Percentiles rank a stretch among this genome's conserved stretches.
Conservation (phyloP, 2,113 vertebrate genomes). For the Gobius niger region DNA sequence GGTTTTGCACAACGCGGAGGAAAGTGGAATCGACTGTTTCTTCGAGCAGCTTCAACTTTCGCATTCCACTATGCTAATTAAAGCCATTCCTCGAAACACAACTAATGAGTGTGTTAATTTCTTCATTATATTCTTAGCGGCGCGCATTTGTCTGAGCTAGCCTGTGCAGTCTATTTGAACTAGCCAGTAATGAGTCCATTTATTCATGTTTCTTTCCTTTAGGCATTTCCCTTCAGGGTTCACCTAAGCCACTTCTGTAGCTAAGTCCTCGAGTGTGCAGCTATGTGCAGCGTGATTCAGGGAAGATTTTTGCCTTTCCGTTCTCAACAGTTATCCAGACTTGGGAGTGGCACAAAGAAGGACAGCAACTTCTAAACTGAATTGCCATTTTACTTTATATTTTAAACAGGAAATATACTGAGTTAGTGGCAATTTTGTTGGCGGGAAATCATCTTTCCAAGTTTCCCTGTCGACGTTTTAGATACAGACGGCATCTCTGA, state of each 20-base stretch:
- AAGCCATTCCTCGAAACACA: constrained; percentile 4
- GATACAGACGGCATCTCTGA: no score
- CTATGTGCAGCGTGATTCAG: not conserved
- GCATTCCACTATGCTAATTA: not conserved
- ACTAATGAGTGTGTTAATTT: constrained; percentile 10
- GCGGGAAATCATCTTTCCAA: no score
- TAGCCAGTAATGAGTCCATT: constrained; percentile 3
- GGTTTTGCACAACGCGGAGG: not conserved
- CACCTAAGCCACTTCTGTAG: not conserved
- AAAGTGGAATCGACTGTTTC: constrained; percentile 1
- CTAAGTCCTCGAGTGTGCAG: not conserved
- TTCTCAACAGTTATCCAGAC: not conserved
- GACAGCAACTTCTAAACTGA: not conserved
- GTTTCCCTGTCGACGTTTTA: no score
- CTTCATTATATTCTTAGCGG: constrained; percentile 5
- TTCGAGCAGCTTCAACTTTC: not conserved
- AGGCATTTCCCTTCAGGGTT: constrained; percentile 3
- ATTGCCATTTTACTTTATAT: no score
- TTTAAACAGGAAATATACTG: no score
- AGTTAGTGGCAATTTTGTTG: no score
- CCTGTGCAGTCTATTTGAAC: constrained; percentile 1
- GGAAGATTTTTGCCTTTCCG: no score
- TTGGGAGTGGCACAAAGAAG: not conserved
- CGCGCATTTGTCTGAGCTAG: constrained; percentile 2
- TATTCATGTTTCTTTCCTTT: constrained; percentile 1